Percentiles rank a stretch among this genome's conserved stretches.
Conservation (phyloP, 2,888 invertebrate genomes). For the Epistrophe grossulariae region DNA sequence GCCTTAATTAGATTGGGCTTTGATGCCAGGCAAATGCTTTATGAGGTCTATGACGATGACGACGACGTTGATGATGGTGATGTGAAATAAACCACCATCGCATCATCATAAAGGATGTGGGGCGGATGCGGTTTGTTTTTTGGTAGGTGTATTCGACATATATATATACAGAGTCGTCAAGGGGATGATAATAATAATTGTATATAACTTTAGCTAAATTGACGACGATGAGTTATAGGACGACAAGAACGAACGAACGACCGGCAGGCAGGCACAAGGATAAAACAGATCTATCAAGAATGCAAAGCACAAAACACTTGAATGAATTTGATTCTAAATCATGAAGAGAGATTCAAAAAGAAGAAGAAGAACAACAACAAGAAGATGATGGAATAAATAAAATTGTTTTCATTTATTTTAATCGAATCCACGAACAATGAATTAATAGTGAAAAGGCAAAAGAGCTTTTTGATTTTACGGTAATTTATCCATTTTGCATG, state of each 20-base stretch:
- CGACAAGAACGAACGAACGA: background rate
- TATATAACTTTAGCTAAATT: conserved; percentile 28
- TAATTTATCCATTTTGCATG: conserved; percentile 33
- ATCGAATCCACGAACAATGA: conserved; percentile 52
- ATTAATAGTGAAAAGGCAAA: conserved; percentile 19
- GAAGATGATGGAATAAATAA: conserved; percentile 34
- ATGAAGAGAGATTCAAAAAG: conserved; percentile 9
- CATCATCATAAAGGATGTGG: conserved; percentile 21
- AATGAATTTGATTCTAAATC: conserved; percentile 38
- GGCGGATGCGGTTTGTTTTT: background rate
- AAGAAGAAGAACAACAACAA: no score
- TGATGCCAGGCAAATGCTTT: conserved; percentile 57
- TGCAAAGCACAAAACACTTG: conserved; percentile 44
- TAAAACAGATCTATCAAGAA: conserved; percentile 27
- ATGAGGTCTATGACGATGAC: conserved; percentile 38
- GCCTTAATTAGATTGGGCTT: conserved; percentile 66
- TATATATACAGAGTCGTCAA: conserved; percentile 31
- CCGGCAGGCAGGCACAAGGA: background rate
- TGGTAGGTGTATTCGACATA: conserved; percentile 22
- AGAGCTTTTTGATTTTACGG: conserved; percentile 50
- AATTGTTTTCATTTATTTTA: conserved; percentile 50
- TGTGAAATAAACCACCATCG: conserved; percentile 14
- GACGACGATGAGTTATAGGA: background rate
- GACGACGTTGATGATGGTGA: conserved; percentile 25
- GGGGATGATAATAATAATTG: conserved; percentile 51